phyloP scores from a whole-genome alignment of 2,113 vertebrate genomes.

The Tursiops truncatus region DNA sequence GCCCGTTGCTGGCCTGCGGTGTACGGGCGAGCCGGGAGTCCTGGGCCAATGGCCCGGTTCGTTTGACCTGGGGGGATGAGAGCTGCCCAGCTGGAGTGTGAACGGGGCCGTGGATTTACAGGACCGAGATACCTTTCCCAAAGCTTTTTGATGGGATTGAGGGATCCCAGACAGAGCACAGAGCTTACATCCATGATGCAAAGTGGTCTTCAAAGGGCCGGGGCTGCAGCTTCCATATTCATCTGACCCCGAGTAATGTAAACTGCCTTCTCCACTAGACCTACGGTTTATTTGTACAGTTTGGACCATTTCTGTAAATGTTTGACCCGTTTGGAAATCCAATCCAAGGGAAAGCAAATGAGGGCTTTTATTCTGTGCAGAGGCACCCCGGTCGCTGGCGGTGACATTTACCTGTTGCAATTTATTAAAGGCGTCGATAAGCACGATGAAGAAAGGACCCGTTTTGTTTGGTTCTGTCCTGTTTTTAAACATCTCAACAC shows the following conservation, averaged over 20 bases:
- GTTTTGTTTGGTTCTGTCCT: not conserved
- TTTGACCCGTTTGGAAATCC: conserved; percentile 70
- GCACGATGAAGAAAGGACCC: not conserved
- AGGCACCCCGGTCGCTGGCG: not conserved
- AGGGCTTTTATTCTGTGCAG: not conserved
- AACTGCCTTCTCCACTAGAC: conserved; percentile 47
- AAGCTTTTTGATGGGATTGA: not conserved
- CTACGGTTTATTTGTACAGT: conserved; percentile 73
- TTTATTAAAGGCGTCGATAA: too few species aligned
- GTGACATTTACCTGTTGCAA: not conserved
- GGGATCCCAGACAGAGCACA: not conserved
- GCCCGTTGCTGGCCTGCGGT: rapidly evolving
- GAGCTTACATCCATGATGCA: not conserved
- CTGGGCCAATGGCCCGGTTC: rapidly evolving
- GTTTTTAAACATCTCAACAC: not conserved
- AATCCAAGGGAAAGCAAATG: conserved; percentile 52
- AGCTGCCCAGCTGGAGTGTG: not conserved
- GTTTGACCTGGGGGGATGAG: not conserved
- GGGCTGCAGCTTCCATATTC: not conserved
- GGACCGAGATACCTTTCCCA: not conserved
- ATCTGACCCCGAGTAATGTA: conserved; percentile 45
- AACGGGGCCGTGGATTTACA: not conserved
- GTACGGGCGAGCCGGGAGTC: not conserved
- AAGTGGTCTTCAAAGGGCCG: conserved; percentile 66
- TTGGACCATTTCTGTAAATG: conserved; percentile 72